A percentile compares a stretch with the other conserved stretches of the same genome.
phyloP scores from a whole-genome alignment of 30 jellyfish, hydroid and myxozoan genomes.

The Nemopilema nomurai region DNA sequence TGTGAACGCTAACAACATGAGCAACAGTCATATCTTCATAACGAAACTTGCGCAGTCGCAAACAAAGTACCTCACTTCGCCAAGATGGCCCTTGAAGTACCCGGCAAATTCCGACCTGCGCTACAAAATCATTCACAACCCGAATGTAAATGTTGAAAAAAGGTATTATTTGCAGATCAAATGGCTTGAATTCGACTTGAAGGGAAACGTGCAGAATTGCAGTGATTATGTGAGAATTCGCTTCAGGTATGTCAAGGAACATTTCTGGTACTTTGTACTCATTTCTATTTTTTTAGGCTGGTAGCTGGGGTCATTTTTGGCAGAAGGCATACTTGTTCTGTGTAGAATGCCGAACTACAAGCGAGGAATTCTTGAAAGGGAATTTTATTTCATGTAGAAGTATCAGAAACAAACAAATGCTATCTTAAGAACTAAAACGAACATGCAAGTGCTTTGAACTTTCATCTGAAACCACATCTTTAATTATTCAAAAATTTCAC shows the following conservation, averaged over 20 bases:
- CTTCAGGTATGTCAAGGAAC: neutral
- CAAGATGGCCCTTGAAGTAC: conserved; percentile 42
- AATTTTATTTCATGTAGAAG: too few species aligned
- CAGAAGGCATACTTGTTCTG: too few species aligned
- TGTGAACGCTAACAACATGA: neutral
- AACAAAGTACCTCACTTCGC: conserved; percentile 13
- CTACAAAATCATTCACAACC: conserved; percentile 3
- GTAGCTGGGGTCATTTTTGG: too few species aligned
- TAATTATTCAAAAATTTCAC: too few species aligned
- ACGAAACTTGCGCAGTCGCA: neutral
- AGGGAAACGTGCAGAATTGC: conserved; percentile 28
- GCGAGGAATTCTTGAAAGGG: too few species aligned
- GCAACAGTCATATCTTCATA: neutral
- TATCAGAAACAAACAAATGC: too few species aligned
- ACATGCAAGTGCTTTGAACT: too few species aligned
- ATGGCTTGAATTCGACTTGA: conserved; percentile 51
- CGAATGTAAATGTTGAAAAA: neutral
- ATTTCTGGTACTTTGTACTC: neutral
- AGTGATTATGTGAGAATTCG: conserved; percentile 15
- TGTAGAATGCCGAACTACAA: too few species aligned
- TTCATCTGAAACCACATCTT: too few species aligned
- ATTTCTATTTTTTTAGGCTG: too few species aligned
- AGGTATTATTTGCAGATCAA: conserved; percentile 17
- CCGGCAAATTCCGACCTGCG: conserved; percentile 1
- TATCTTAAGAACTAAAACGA: too few species aligned